These are phyloP conservation scores for Rhopalosiphum maidis DNA, from an alignment of 1,140 invertebrate species.

Conservation along the genomic window DNA sequence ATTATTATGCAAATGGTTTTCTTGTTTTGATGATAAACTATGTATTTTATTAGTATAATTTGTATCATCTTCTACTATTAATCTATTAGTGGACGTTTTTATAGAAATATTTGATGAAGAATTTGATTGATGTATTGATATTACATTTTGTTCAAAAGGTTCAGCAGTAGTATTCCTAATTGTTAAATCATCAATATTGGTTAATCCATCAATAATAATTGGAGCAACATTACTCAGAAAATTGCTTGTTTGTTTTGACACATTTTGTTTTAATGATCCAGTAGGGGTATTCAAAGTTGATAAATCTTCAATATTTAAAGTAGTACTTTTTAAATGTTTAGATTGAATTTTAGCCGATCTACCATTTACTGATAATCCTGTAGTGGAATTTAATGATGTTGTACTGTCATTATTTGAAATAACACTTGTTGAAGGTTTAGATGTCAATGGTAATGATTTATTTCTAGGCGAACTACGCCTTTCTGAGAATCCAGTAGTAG, in stretches of 20 bases:
- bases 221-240: neutral
- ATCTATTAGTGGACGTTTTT: neutral
- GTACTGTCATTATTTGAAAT: neutral
- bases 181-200: neutral
- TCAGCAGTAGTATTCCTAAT: neutral
- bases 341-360: neutral
- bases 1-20: neutral
- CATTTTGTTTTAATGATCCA: conserved; percentile 4
- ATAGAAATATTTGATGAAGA: neutral
- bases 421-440: neutral
- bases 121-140: neutral
- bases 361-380: neutral
- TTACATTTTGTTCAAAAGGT: neutral
- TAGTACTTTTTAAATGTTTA: neutral
- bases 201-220: neutral
- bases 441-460: neutral
- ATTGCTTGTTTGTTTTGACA: neutral
- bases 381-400: neutral
- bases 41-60: neutral
- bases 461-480: neutral
- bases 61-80: neutral
- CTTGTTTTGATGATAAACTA: neutral
- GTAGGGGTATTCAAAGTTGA: neutral
- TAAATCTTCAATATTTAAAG: neutral
- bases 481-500: neutral